Evolutionary conservation across 2,888 invertebrate species (phyloP).

Genomic region (Ornithoptera alexandrae): DNA sequence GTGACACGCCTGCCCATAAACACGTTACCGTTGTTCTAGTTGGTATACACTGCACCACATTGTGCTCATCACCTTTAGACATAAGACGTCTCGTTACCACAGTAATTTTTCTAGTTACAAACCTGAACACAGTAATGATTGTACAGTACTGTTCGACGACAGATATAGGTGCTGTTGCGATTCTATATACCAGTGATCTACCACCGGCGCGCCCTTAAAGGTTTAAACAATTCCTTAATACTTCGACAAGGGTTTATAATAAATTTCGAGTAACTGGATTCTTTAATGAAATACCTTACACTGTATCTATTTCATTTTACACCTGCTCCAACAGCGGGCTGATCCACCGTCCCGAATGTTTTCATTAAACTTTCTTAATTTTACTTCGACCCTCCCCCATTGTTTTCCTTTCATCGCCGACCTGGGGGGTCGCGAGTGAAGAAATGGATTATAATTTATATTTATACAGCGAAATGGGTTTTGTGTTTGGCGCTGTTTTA

Average conservation of each 20-base stretch:
- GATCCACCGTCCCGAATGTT: constrained; percentile 46
- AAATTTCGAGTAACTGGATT: background rate
- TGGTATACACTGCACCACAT: too few relatives aligned
- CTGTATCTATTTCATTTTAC: constrained; percentile 17
- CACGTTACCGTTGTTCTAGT: too few relatives aligned
- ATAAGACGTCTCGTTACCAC: too few relatives aligned
- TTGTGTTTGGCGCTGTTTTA: constrained; percentile 2
- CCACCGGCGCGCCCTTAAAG: too few relatives aligned
- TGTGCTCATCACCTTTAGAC: too few relatives aligned
- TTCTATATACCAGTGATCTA: too few relatives aligned
- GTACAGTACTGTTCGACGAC: too few relatives aligned
- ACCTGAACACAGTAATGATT: too few relatives aligned
- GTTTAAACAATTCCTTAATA: too few relatives aligned
- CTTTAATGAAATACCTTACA: background rate
- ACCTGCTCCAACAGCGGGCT: constrained; percentile 17
- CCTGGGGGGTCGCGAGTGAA: constrained; percentile 11
- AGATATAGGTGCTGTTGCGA: too few relatives aligned
- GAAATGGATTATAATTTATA: constrained; percentile 25
- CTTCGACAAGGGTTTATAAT: background rate
- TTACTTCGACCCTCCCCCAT: constrained; percentile 40
- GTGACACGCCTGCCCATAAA: too few relatives aligned
- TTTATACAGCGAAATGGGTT: constrained; percentile 21
- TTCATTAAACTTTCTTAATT: constrained; percentile 74
- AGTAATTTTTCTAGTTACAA: too few relatives aligned
- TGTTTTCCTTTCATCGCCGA: constrained; percentile 37